A percentile compares a stretch with the other conserved stretches of the same genome.
These are phyloP conservation scores for Hoplias malabaricus DNA, from an alignment of 2,113 vertebrate species.

Conservation along the genomic window DNA sequence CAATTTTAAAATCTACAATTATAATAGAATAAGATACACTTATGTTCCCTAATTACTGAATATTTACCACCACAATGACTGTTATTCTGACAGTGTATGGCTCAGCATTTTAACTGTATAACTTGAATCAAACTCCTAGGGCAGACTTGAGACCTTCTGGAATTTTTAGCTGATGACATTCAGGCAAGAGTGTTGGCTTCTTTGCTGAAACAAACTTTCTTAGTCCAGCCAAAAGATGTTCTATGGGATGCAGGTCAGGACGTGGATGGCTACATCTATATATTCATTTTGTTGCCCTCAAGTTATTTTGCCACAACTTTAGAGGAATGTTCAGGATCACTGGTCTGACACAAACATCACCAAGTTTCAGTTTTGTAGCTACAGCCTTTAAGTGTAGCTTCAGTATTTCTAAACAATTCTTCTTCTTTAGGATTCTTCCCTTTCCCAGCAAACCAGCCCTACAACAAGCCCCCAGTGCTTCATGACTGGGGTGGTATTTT, in stretches of 20 bases:
- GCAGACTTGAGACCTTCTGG: too few species aligned
- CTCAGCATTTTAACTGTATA: too few species aligned
- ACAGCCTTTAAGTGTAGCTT: neutral
- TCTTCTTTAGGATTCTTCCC: neutral
- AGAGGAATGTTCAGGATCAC: neutral
- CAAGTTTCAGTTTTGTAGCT: neutral
- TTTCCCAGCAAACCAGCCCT: neutral
- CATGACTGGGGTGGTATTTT: neutral
- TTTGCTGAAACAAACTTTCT: neutral
- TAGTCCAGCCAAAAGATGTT: neutral
- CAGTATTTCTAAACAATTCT: neutral
- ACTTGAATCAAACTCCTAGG: too few species aligned
- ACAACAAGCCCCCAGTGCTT: neutral
- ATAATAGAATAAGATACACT: too few species aligned
- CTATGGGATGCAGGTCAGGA: neutral
- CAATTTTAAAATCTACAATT: too few species aligned
- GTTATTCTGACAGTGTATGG: too few species aligned
- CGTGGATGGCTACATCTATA: neutral
- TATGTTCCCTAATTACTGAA: too few species aligned
- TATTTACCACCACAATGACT: too few species aligned
- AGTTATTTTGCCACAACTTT: neutral
- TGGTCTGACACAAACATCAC: neutral
- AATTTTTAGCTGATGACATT: neutral
- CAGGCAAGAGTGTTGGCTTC: neutral
- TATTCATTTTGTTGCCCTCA: neutral